Conservation (phyloP, 2,888 invertebrate species). For the Graphium colonna region DNA sequence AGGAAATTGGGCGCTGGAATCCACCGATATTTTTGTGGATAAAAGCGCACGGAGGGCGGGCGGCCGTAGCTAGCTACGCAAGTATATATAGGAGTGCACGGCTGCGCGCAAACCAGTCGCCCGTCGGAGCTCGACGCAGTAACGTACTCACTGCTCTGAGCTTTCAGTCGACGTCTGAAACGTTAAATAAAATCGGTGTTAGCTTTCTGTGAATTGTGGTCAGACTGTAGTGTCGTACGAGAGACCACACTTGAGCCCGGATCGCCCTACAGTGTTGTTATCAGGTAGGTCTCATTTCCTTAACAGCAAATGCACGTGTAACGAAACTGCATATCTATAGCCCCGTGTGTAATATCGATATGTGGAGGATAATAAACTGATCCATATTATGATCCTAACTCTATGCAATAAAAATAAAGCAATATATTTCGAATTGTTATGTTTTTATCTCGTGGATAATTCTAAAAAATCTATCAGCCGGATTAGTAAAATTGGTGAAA, state of each 20-base stretch:
- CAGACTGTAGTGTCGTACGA: constrained; percentile 8
- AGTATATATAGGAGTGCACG: constrained; percentile 63
- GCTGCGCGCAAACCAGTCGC: constrained; percentile 69
- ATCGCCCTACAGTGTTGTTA: constrained; percentile 12
- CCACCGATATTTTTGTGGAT: constrained; percentile 72
- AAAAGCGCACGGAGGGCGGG: constrained; percentile 62
- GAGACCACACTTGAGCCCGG: constrained; percentile 16
- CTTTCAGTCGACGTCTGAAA: constrained; percentile 13
- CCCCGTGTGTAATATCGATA: background rate
- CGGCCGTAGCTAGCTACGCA: constrained; percentile 43
- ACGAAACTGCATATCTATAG: background rate
- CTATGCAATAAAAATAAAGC: background rate
- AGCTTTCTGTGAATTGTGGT: constrained; percentile 19
- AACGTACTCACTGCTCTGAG: constrained; percentile 35
- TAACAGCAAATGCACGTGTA: background rate
- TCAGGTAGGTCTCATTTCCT: constrained; percentile 11
- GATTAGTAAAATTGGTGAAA: background rate
- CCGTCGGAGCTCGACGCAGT: constrained; percentile 42
- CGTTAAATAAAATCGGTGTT: constrained; percentile 7
- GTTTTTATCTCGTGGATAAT: too few species aligned
- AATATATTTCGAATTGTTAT: too few species aligned
- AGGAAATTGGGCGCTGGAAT: constrained; percentile 72
- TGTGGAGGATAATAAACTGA: background rate
- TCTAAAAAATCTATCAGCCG: too few species aligned
- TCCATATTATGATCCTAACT: background rate